Conservation (phyloP, 1,140 invertebrate species). For the Lutraria rhynchaena region DNA sequence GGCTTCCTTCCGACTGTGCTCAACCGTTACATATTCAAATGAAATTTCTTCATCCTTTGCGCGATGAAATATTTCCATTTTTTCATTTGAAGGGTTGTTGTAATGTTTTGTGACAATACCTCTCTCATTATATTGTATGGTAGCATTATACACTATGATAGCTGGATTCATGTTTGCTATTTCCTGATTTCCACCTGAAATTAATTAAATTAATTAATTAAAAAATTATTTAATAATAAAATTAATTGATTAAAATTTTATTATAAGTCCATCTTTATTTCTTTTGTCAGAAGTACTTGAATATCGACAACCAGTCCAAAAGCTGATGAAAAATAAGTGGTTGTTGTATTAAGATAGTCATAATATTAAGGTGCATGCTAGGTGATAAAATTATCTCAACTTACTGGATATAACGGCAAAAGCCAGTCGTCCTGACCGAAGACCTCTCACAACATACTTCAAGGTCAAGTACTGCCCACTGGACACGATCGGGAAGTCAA, state of each 20-base stretch:
- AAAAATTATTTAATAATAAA: no score
- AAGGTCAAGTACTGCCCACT: constrained; percentile 71
- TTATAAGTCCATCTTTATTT: no score
- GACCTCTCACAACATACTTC: constrained; percentile 67
- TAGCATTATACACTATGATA: constrained; percentile 75
- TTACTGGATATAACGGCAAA: constrained; percentile 78
- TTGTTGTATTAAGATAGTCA: no score
- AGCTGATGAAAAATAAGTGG: no score
- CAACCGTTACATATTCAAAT: constrained; percentile 69
- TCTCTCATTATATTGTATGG: constrained; percentile 89
- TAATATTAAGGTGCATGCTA: no score
- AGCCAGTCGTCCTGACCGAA: constrained; percentile 76
- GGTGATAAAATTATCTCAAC: constrained; percentile 32
- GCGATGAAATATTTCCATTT: constrained; percentile 78
- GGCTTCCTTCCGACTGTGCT: constrained; percentile 71
- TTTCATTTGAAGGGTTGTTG: constrained; percentile 85
- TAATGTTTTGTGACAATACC: constrained; percentile 94
- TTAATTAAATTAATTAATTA: no score
- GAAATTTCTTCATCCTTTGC: constrained; percentile 74
- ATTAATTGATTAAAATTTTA: no score
- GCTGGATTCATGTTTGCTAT: constrained; percentile 40
- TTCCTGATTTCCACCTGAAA: constrained; percentile 16
- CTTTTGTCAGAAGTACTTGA: no score
- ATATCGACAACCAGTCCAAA: no score
- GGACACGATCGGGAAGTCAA: constrained; percentile 80